Conservation (phyloP, 2,888 invertebrate genomes). For the Bombylius discolor region DNA sequence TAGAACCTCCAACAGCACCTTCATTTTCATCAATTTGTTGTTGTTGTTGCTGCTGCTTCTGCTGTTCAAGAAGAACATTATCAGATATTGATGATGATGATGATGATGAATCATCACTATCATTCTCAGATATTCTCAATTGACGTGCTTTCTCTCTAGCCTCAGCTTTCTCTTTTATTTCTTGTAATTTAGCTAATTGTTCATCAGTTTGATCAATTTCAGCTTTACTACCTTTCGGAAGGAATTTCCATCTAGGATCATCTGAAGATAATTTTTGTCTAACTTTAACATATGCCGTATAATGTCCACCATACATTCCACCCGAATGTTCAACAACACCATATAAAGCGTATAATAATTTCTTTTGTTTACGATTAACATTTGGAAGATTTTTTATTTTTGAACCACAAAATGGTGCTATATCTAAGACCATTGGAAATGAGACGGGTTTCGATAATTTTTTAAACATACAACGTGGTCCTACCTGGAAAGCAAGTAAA, state of each 20-base stretch:
- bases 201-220: constrained; percentile 40
- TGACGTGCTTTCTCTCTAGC: constrained; percentile 24
- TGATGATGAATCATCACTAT: constrained; percentile 43
- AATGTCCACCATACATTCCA: constrained; percentile 68
- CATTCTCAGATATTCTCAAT: constrained; percentile 30
- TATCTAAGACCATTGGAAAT: constrained; percentile 73
- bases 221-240: constrained; percentile 48
- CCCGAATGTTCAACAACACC: constrained; percentile 94
- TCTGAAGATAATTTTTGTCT: constrained; percentile 46
- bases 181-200: constrained; percentile 35
- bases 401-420: constrained; percentile 80
- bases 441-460: constrained; percentile 79
- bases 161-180: constrained; percentile 29
- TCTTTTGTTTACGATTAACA: constrained; percentile 47
- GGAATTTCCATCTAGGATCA: constrained; percentile 60
- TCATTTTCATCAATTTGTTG: constrained; percentile 20
- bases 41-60: background rate
- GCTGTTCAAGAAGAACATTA: background rate
- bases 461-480: constrained; percentile 54
- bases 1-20: constrained; percentile 30
- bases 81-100: constrained; percentile 38
- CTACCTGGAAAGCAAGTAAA: constrained; percentile 55
- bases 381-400: constrained; percentile 49
- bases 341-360: constrained; percentile 76
- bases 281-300: constrained; percentile 90